These are phyloP conservation scores for Vanessa tameamea DNA, from an alignment of 1,140 invertebrate genomes.

Conservation along the genomic window DNA sequence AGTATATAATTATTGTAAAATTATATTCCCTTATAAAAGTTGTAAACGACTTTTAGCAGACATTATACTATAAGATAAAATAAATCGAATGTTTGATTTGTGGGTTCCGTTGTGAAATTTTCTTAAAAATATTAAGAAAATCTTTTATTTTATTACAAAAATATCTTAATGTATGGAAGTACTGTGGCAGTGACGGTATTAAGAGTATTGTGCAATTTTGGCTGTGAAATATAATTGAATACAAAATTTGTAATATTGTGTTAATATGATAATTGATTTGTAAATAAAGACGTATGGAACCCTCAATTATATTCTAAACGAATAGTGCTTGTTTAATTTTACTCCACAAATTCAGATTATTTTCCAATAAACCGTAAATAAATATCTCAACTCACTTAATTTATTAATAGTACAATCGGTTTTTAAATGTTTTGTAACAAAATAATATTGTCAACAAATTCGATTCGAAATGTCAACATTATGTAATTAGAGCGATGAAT, in stretches of 20 bases:
- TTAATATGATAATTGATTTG: neutral
- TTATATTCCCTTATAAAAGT: neutral
- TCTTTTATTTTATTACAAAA: neutral
- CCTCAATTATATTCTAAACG: too few species aligned
- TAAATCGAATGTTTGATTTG: neutral
- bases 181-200: too few species aligned
- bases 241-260: neutral
- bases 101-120: neutral
- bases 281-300: neutral
- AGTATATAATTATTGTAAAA: neutral
- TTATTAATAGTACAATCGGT: neutral
- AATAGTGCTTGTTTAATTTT: too few species aligned
- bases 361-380: neutral
- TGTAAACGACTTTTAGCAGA: neutral
- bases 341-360: neutral
- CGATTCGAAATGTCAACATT: too few species aligned
- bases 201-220: neutral
- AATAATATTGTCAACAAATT: neutral
- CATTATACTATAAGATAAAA: neutral
- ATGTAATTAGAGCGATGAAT: neutral
- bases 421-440: slow-evolving; percentile 1
- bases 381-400: neutral
- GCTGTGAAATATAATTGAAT: neutral
- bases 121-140: too few species aligned
- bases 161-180: neutral